Evolutionary conservation across 2,797 vertebrate species (phyloP).

Genomic region (Discoglossus pictus): DNA sequence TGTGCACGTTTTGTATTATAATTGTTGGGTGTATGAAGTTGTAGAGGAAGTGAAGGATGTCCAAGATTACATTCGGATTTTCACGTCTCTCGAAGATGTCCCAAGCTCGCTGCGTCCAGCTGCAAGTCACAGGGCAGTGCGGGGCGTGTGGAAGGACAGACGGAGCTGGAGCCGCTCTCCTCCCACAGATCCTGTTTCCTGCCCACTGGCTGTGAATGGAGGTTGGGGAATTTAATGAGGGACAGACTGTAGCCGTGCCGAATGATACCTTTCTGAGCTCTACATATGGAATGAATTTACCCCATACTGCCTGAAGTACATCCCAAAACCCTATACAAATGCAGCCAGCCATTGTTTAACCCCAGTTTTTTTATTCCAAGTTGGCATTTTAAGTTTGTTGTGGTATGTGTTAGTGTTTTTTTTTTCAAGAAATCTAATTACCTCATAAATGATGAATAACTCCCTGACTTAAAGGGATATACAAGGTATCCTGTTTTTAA

Average conservation of each 20-base stretch:
- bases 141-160: constrained; percentile 38
- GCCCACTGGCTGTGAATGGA: constrained; percentile 12
- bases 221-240: neutral
- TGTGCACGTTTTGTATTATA: too few species aligned
- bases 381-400: too few species aligned
- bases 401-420: too few species aligned
- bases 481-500: too few species aligned
- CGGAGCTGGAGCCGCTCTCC: neutral
- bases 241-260: neutral
- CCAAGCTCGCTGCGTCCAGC: constrained; percentile 5
- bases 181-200: constrained; percentile 19
- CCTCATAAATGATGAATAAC: too few species aligned
- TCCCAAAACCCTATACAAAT: neutral
- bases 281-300: constrained; percentile 15
- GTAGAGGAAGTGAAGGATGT: too few species aligned
- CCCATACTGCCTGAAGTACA: neutral
- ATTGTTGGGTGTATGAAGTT: too few species aligned
- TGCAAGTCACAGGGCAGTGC: constrained; percentile 22
- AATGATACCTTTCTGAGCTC: neutral
- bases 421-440: too few species aligned
- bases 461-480: too few species aligned
- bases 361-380: too few species aligned
- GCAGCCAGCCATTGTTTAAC: neutral
- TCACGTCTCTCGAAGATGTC: neutral
- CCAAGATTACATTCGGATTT: too few species aligned